A percentile compares a stretch with the other conserved stretches of the same genome.
Evolutionary conservation across 2,797 vertebrate genomes (phyloP).

Genomic region (Alouatta caraya): DNA sequence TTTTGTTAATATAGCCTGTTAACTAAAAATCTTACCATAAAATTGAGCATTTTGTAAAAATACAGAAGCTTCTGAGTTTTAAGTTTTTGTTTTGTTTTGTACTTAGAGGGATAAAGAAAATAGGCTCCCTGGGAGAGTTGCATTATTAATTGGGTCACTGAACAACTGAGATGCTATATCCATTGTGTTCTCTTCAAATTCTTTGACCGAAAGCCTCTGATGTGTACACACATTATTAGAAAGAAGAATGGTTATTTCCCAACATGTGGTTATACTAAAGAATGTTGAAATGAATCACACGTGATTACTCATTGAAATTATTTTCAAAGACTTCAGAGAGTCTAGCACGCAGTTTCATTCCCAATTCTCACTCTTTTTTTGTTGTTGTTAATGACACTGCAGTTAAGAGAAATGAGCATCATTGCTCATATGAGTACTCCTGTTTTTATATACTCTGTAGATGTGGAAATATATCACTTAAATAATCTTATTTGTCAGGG

Average conservation of each 20-base stretch:
- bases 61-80: neutral
- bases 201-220: constrained; percentile 16
- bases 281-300: neutral
- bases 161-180: neutral
- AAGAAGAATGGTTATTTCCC: neutral
- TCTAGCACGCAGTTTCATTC: neutral
- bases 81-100: neutral
- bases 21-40: neutral
- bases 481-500: constrained; percentile 41
- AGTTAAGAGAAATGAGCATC: neutral
- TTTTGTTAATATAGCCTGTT: neutral
- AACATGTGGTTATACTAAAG: constrained; percentile 1
- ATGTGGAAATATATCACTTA: constrained; percentile 32
- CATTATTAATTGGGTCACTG: neutral
- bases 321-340: constrained; percentile 30
- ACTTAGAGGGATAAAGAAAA: neutral
- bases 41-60: neutral
- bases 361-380: neutral
- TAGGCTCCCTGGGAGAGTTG: neutral
- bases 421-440: neutral
- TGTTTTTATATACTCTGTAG: neutral
- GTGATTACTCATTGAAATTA: neutral
- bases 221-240: neutral
- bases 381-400: neutral
- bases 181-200: neutral